phyloP scores from a whole-genome alignment of 2,113 vertebrate species.

The Ivindomyrus marchei region DNA sequence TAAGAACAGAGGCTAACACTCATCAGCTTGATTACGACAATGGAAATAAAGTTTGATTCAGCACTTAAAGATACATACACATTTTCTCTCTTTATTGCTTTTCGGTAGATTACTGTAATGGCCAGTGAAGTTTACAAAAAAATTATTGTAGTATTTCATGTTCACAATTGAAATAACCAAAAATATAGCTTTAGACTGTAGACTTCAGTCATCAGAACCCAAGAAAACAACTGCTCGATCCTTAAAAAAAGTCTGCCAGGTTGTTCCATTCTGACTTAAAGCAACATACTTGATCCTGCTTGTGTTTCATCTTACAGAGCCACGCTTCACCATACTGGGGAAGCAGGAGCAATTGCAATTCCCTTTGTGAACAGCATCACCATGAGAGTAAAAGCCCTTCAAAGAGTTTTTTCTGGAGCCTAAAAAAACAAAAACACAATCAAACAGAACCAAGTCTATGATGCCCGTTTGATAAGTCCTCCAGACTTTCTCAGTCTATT shows the following conservation, averaged over 20 bases:
- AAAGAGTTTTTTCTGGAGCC: neutral
- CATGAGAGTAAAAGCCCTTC: neutral
- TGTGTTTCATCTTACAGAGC: neutral
- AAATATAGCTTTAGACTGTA: neutral
- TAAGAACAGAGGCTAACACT: neutral
- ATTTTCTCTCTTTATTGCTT: neutral
- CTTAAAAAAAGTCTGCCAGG: neutral
- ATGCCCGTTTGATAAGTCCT: neutral
- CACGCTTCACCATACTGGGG: neutral
- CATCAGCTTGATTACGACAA: neutral
- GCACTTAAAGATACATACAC: neutral
- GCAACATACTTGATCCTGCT: neutral
- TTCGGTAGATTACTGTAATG: neutral
- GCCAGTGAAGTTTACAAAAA: neutral
- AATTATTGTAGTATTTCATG: neutral
- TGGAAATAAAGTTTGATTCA: neutral
- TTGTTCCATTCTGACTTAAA: neutral
- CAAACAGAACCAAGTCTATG: neutral
- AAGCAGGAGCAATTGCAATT: neutral
- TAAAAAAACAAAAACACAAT: neutral
- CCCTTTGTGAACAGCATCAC: neutral
- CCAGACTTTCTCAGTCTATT: neutral
- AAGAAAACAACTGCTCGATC: neutral
- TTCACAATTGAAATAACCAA: neutral
- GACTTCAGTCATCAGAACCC: neutral